These are phyloP conservation scores for Nycticebus coucang DNA, from an alignment of 2,113 vertebrate genomes.

Conservation along the genomic window DNA sequence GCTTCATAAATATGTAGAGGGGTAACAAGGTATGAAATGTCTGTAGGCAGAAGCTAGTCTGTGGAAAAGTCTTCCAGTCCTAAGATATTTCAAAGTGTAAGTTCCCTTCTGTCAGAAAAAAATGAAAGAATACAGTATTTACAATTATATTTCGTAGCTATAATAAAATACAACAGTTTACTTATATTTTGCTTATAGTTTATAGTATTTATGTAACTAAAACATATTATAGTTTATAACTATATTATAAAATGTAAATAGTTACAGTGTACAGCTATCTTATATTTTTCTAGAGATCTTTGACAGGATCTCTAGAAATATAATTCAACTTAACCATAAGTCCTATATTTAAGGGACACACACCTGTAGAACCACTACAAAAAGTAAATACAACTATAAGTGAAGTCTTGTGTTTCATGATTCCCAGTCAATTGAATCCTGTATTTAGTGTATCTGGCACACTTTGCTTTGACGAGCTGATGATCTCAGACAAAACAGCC, in stretches of 20 bases:
- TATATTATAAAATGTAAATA: too few relatives aligned
- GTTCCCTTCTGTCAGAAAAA: not conserved
- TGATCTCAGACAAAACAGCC: not conserved
- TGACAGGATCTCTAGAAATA: not conserved
- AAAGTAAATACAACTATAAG: not conserved
- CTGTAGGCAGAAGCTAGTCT: not conserved
- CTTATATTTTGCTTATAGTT: not conserved
- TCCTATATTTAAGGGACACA: not conserved
- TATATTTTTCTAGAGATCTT: not conserved
- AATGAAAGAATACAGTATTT: not conserved
- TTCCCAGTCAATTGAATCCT: not conserved
- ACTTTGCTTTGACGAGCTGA: not conserved
- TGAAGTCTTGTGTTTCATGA: not conserved
- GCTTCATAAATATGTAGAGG: not conserved
- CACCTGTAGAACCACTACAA: not conserved
- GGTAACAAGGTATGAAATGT: not conserved
- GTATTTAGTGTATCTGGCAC: not conserved
- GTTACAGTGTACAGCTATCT: too few relatives aligned
- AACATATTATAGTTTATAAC: not conserved
- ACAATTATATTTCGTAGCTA: not conserved
- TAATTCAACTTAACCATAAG: slow-evolving; percentile 20
- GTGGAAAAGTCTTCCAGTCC: not conserved
- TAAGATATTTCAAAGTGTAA: not conserved
- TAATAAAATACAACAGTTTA: not conserved
- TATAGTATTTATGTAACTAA: not conserved